Base-by-base conservation (phyloP, 2,797 vertebrate genomes). In the Phoeniculus purpureus region DNA sequence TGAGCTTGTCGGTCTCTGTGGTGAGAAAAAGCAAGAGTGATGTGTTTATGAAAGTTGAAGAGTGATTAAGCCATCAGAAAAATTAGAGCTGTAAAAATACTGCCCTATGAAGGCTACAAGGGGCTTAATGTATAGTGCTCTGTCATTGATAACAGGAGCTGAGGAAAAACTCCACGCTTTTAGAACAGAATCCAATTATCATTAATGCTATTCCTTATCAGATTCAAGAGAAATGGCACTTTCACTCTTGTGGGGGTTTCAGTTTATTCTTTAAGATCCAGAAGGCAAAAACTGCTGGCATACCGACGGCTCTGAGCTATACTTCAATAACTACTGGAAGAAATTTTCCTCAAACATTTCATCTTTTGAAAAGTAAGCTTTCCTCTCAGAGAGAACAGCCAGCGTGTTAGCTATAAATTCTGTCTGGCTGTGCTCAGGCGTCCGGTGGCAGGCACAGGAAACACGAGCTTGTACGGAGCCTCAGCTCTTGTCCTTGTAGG, bases 341-440 rank as follows among this genome's bases (percentile, higher is more conserved):
- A 90, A 81, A 86, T 70, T 76, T 59, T 84, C 56, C 71, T 95
- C 75, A 51, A 71, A 71, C 80, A 29, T 70, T 87, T 85, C 18
- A 56, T 79, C 40, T 73, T 91, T 67, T 66, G 52, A 64, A 88
- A 92, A 88, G 31, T 32, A 50, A 54, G 60, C 60, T 81, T 83
- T 93, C n/a, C 56, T 56, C 78, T 88, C 50, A 71, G 64, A 73
- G 45, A 60, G 7, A 9, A 77, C 56, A 76, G 37, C 18, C 62
- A 58, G n/a, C 66, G 45, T 55, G 18, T 79, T 86, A 65, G 60
- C 67, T 79, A 2, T 60, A 56, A 90, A 84, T 86, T 91, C 56
- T 14, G 86, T 79, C 67, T 4, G 2, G 1, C 25, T 79, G 34
- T 1, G 0, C 60, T 74, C 80, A 79, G 52, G 18, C 0, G 0